Evolutionary conservation across 2,113 vertebrate species (phyloP), one percentile per base, ranked within the genome.

Genomic region (Syrrhaptes paradoxus): DNA sequence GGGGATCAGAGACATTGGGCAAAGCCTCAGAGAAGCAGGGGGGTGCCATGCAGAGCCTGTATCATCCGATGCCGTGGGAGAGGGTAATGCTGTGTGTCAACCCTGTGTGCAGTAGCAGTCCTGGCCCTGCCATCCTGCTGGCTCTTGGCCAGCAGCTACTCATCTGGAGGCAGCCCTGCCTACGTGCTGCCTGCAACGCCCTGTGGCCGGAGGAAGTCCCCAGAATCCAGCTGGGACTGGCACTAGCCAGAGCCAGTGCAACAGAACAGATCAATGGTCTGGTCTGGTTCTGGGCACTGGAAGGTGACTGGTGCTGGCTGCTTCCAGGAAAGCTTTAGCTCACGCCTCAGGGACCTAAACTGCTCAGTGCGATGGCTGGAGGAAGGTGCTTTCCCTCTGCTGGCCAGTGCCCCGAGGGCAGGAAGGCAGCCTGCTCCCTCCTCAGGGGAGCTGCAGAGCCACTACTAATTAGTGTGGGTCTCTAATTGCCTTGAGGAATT

Each of bases 11-110:
- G 54, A 38, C 46, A 38, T 2, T 0, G 1, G 36, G 43, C 15
- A 71, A 54, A 83, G 51, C 58, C 74, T 46, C n/a, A 34, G 24
- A 38, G 57, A 52, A 55, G 48, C 13, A 22, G 32, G 15, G 28
- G 45, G 43, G 19, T 49, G 70, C 34, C 66, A 68, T 0, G 0
- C 55, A 62, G 59, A 80, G 29, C 45, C 62, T 18, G 29, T 4
- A 57, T 2, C 0, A 0, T 45, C 12, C 1, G 0, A 10, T 19
- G 54, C 45, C 0, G 0, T 14, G 48, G 72, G 32, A 84, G 14
- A 51, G 10, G 24, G 36, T 7, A 19, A 25, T 3, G 41, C 25
- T 81, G 19, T 0, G 0, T 21, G 65, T 13, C 5, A 2, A 6
- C 24, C 25, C 61, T 36, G 48, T 18, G n/a, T 3, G 1, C 5